phyloP scores from a whole-genome alignment of 1,140 invertebrate genomes.

The Potamilus streckersoni region DNA sequence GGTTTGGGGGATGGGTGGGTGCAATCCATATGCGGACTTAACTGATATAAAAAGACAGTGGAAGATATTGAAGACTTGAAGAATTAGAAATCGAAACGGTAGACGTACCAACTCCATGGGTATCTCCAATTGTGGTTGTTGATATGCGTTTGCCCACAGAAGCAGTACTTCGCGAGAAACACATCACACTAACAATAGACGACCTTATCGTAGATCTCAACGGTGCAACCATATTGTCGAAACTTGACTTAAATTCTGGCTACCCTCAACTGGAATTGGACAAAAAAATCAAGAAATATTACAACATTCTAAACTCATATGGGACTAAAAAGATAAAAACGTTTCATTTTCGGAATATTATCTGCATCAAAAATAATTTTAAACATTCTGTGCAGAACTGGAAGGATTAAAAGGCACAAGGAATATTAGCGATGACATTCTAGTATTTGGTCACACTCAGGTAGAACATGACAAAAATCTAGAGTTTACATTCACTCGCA shows the following conservation, averaged over 20 bases:
- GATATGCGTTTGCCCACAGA: constrained; percentile 36
- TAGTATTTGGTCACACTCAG: no score
- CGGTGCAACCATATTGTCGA: constrained; percentile 32
- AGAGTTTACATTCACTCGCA: no score
- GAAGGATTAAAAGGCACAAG: constrained; percentile 22
- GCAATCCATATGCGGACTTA: no score
- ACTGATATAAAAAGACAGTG: no score
- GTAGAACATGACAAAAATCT: no score
- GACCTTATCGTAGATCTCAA: constrained; percentile 29
- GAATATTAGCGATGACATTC: constrained; percentile 41
- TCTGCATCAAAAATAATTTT: constrained; percentile 41
- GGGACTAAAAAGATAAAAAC: constrained; percentile 32
- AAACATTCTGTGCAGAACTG: constrained; percentile 16
- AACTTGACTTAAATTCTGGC: constrained; percentile 35
- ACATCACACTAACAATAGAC: constrained; percentile 34
- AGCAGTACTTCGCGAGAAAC: constrained; percentile 33
- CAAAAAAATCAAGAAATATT: constrained; percentile 28
- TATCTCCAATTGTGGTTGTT: constrained; percentile 11
- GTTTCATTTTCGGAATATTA: constrained; percentile 34
- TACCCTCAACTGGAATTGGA: constrained; percentile 39
- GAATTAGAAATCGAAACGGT: constrained; percentile 35
- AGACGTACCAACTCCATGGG: no score
- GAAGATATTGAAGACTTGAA: constrained; percentile 14
- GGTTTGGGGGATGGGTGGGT: no score
- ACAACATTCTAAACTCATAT: constrained; percentile 44